A percentile compares a stretch with the other conserved stretches of the same genome.
Evolutionary conservation across 2,113 vertebrate species (phyloP).

Genomic region (Steatornis caripensis): DNA sequence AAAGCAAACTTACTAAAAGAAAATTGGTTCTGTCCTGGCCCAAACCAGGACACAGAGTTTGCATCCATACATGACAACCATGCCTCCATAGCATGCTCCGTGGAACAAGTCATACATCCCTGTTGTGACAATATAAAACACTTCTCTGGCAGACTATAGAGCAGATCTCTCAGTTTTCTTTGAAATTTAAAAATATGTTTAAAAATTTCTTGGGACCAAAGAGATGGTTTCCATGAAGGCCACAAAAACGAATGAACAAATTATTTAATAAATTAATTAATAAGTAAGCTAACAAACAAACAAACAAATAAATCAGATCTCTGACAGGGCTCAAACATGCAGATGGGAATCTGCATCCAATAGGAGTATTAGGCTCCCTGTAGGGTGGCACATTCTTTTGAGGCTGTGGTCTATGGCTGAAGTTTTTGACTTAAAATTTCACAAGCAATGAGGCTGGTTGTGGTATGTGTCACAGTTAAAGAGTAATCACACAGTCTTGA

Average conservation of each 20-base stretch:
- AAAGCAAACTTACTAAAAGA: too few relatives aligned
- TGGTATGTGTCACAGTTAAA: not conserved
- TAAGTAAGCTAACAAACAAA: not conserved
- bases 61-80: fast-evolving
- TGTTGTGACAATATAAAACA: not conserved
- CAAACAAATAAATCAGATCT: not conserved
- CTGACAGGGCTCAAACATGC: not conserved
- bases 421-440: not conserved
- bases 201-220: not conserved
- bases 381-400: not conserved
- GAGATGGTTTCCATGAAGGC: not conserved
- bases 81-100: not conserved
- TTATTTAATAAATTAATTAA: too few relatives aligned
- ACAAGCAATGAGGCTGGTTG: not conserved
- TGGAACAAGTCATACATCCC: not conserved
- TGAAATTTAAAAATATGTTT: not conserved
- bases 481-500: not conserved
- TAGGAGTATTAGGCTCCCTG: not conserved
- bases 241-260: not conserved
- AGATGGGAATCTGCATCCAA: not conserved
- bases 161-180: not conserved
- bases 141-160: not conserved
- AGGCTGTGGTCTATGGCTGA: not conserved
- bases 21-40: too few relatives aligned
- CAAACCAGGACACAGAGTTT: too few relatives aligned